Evolutionary conservation across 53 echinoderm and acorn worm genomes (phyloP).

Genomic region (Paracentrotus lividus): DNA sequence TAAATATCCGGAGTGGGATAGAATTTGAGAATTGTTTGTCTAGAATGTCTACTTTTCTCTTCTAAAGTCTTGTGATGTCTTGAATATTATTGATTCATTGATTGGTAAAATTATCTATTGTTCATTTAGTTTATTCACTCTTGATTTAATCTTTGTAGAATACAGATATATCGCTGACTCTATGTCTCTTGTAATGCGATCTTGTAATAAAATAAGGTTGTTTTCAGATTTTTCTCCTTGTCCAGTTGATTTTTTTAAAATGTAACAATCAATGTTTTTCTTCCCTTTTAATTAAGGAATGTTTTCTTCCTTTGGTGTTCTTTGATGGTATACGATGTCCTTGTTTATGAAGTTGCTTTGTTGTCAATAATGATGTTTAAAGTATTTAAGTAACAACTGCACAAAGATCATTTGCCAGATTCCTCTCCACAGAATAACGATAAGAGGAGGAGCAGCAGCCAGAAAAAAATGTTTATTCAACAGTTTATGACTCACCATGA

Average conservation of each 20-base stretch:
- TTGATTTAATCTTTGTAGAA: not conserved
- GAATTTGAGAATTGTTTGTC: not conserved
- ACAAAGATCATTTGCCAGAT: not conserved
- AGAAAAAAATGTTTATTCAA: not conserved
- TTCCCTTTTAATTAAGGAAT: not conserved
- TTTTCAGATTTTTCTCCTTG: no score
- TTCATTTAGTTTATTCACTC: not conserved
- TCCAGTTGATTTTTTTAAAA: no score
- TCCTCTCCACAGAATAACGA: not conserved
- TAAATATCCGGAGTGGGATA: not conserved
- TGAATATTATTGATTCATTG: not conserved
- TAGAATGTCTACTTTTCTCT: not conserved
- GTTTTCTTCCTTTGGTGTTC: no score
- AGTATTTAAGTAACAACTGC: not conserved
- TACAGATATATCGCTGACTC: not conserved
- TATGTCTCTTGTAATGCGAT: not conserved
- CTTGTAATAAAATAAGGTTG: no score
- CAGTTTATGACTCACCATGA: slow-evolving; percentile 30
- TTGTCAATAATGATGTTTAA: not conserved
- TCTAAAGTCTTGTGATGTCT: not conserved
- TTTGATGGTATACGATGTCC: not conserved
- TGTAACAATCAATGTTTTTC: not conserved
- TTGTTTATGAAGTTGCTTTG: not conserved
- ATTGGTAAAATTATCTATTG: not conserved
- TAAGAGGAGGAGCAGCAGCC: not conserved